These are phyloP conservation scores for Promerops cafer DNA, from an alignment of 2,113 vertebrate species.

Conservation along the genomic window DNA sequence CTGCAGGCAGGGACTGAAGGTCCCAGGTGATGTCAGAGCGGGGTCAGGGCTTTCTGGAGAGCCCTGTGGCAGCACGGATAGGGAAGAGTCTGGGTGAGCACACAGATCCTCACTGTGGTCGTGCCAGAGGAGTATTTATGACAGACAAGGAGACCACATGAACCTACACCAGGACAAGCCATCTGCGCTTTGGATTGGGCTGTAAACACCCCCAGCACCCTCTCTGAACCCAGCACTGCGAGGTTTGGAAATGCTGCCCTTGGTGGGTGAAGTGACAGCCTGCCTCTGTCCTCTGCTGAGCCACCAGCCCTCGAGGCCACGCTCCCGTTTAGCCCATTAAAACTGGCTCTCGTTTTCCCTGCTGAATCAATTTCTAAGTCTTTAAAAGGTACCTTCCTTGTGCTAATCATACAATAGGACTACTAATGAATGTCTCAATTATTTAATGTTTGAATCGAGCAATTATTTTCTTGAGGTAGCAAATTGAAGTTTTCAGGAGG, in stretches of 20 bases:
- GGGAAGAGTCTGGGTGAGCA: not conserved
- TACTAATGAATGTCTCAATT: conserved; percentile 62
- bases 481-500: conserved; percentile 68
- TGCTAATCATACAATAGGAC: conserved; percentile 28
- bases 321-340: not conserved
- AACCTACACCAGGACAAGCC: no score
- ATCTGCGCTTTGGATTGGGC: not conserved
- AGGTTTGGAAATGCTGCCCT: not conserved
- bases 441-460: conserved; percentile 69
- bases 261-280: not conserved
- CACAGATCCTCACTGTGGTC: not conserved
- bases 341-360: not conserved
- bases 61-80: fast-evolving
- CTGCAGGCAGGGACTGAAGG: not conserved
- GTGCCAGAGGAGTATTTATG: fast-evolving
- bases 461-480: conserved; percentile 73
- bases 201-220: not conserved
- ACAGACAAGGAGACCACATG: fast-evolving
- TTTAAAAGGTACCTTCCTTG: conserved; percentile 24
- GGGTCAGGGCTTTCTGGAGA: not conserved
- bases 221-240: not conserved
- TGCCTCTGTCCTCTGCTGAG: not conserved
- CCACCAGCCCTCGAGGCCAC: not conserved
- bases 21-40: not conserved
- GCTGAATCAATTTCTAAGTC: conserved; percentile 27